These are phyloP conservation scores for Aldabrachelys gigantea DNA, from an alignment of 2,113 vertebrate genomes.

Conservation along the genomic window DNA sequence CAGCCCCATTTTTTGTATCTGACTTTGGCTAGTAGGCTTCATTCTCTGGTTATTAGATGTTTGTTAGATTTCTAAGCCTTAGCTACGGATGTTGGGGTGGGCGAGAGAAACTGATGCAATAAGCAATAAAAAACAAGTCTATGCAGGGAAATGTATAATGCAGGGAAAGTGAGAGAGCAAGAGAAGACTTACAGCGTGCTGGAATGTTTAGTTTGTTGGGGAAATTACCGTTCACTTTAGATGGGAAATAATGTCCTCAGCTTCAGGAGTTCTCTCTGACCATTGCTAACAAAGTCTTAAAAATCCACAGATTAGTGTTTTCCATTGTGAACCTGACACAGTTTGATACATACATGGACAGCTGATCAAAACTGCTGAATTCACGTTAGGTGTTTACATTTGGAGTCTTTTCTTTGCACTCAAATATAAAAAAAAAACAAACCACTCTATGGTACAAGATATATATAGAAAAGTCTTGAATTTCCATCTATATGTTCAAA, in stretches of 20 bases:
- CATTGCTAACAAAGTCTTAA: background rate
- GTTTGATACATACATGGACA: background rate
- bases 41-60: background rate
- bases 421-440: background rate
- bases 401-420: background rate
- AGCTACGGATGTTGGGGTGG: background rate
- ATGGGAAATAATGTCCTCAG: background rate
- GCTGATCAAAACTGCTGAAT: background rate
- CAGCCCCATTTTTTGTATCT: accelerated
- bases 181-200: background rate
- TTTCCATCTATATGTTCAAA: background rate
- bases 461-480: background rate
- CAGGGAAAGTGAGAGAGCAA: accelerated
- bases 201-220: background rate
- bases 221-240: background rate
- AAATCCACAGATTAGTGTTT: background rate
- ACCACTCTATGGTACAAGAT: background rate
- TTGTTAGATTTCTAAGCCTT: background rate
- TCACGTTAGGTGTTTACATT: background rate
- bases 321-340: background rate
- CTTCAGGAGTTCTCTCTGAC: background rate
- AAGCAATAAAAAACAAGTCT: background rate
- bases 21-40: accelerated
- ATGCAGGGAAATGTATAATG: accelerated
- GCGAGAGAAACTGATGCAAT: background rate